Evolutionary conservation across 2,113 vertebrate species (phyloP).

Genomic region (Girardinichthys multiradiatus): DNA sequence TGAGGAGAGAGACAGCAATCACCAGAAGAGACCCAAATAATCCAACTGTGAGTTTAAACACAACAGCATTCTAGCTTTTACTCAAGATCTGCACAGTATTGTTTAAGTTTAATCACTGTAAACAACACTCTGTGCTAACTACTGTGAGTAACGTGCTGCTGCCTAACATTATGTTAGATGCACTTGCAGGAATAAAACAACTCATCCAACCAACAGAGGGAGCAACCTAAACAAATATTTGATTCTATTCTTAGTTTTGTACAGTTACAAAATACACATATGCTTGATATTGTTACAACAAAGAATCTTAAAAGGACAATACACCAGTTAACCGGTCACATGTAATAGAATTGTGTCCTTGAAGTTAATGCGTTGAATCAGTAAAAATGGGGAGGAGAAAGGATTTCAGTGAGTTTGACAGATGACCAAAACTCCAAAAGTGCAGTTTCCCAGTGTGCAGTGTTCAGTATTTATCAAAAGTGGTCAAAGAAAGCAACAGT

Average conservation of each 20-base stretch:
- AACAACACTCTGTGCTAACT: too few species aligned
- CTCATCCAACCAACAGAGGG: background rate
- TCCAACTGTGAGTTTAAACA: constrained; percentile 13
- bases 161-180: background rate
- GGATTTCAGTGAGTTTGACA: too few species aligned
- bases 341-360: too few species aligned
- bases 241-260: background rate
- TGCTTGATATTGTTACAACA: too few species aligned
- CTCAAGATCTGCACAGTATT: background rate
- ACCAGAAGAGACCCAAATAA: constrained; percentile 16
- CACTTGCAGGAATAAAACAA: background rate
- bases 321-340: too few species aligned
- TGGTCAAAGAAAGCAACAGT: too few species aligned
- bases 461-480: too few species aligned
- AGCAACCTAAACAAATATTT: background rate
- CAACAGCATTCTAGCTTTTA: background rate
- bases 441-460: too few species aligned
- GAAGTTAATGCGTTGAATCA: too few species aligned
- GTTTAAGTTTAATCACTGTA: background rate
- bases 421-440: too few species aligned
- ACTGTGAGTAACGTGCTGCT: background rate
- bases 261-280: background rate
- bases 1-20: constrained; percentile 12
- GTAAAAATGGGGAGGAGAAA: too few species aligned
- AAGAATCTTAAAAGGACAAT: too few species aligned